Percentiles rank a stretch among this genome's conserved stretches.
phyloP scores from a whole-genome alignment of 1,140 invertebrate species.

The Drosophila pseudoananassae region DNA sequence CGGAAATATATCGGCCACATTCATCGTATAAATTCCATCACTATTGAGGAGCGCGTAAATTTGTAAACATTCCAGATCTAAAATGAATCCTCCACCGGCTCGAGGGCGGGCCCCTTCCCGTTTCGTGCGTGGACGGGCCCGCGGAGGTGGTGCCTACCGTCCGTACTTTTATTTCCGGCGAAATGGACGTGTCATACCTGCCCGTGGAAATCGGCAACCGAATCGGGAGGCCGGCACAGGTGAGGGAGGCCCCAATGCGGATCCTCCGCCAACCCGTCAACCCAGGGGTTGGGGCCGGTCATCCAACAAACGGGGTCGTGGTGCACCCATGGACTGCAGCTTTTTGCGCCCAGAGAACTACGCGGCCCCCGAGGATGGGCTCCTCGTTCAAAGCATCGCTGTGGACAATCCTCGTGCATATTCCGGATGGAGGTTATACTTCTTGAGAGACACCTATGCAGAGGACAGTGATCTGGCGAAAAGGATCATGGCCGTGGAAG shows the following conservation, averaged over 20 bases:
- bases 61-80: not conserved
- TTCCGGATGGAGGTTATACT: constrained; percentile 88
- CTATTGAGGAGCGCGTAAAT: constrained; percentile 27
- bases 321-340: constrained; percentile 34
- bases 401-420: constrained; percentile 83
- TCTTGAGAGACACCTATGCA: constrained; percentile 85
- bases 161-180: constrained; percentile 78
- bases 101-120: constrained; percentile 49
- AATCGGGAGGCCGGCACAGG: not conserved
- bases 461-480: constrained; percentile 75
- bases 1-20: not conserved
- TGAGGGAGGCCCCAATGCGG: not conserved
- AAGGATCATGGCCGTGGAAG: constrained; percentile 84
- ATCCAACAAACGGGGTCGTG: not conserved
- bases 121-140: constrained; percentile 62
- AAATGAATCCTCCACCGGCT: constrained; percentile 41
- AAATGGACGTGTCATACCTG: constrained; percentile 73
- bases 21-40: constrained; percentile 1
- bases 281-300: constrained; percentile 53
- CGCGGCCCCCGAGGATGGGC: constrained; percentile 64
- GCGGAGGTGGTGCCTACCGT: constrained; percentile 61
- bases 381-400: constrained; percentile 51
- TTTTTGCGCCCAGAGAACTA: constrained; percentile 69
- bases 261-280: constrained; percentile 5
- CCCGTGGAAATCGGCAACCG: constrained; percentile 39